Evolutionary conservation across 2,113 vertebrate genomes (phyloP), one percentile per base, ranked within the genome.

Genomic region (Oryzias javanicus): DNA sequence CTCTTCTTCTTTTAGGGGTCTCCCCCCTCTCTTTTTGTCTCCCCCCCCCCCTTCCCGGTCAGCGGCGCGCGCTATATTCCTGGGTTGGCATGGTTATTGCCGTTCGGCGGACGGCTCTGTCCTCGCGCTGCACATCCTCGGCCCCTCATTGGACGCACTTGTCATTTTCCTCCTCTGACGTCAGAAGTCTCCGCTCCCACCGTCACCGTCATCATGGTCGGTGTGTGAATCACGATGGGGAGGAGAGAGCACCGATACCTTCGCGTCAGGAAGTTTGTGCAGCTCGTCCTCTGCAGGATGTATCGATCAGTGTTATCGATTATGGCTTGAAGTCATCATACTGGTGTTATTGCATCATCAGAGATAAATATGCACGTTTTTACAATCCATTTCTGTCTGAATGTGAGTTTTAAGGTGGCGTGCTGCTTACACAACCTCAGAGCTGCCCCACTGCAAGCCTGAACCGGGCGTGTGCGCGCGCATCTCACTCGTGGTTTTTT

Each of bases 21-120:
- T 51, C 61, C 72, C 70, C 57, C 61, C 35, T 53, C 44, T 20
- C 3, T 4, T 57, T 16, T 12, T 55, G 22, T 42, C 22, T 35
- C 50, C 51, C 49, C 60, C 63, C 67, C 64, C 22, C 35, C 50
- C 51, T 46, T 56, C 63, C 67, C 64, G 67, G 70, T 84, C 77
- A 83, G 73, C 55, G 55, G 73, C 65, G 74, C 78, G 78, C 74
- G 72, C 69, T 75, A 29, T 63, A 75, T 65, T 67, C 84, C 83
- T 77, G 63, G 63, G 78, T 84, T 87, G 79, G 80, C 86, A 83
- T 85, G 82, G 83, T 84, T 86, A 77, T 86, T 64, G 71, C 77
- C 72, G 77, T 78, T 80, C 81, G 75, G 76, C 87, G 70, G 67
- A 74, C 70, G 22, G 84, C 78, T 72, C 72, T 68, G 79, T 85